A percentile compares a stretch with the other conserved stretches of the same genome.
Conservation (phyloP, 2,888 invertebrate genomes). For the Caenorhabditis parvicauda region DNA sequence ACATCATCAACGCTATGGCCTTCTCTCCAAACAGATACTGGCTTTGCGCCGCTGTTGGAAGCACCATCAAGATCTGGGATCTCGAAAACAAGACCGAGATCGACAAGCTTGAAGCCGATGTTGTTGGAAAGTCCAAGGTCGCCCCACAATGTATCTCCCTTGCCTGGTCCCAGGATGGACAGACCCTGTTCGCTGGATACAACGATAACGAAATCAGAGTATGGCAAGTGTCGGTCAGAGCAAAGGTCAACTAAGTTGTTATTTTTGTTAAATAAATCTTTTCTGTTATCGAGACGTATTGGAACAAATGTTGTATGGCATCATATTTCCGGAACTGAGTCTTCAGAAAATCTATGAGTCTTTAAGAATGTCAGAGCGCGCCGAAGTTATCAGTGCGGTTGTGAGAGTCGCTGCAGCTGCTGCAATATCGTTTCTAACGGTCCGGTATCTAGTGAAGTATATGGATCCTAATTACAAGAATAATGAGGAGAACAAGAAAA, state of each 20-base stretch:
- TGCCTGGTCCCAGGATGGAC: constrained; percentile 98
- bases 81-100: constrained; percentile 98
- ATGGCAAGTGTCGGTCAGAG: constrained; percentile 79
- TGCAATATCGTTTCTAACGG: constrained; percentile 31
- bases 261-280: too few relatives aligned
- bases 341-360: too few relatives aligned
- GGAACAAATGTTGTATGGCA: too few relatives aligned
- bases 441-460: constrained; percentile 37
- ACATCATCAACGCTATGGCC: constrained; percentile 94
- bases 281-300: too few relatives aligned
- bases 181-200: constrained; percentile 89
- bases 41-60: constrained; percentile 98
- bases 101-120: constrained; percentile 94
- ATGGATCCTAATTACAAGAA: constrained; percentile 44
- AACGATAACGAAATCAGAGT: constrained; percentile 96
- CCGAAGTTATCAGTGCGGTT: constrained; percentile 28
- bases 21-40: constrained; percentile 97
- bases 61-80: constrained; percentile 98
- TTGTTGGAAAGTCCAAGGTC: constrained; percentile 72
- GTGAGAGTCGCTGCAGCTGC: constrained; percentile 37
- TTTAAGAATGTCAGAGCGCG: constrained; percentile 23
- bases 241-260: constrained; percentile 12
- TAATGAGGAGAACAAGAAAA: constrained; percentile 49
- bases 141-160: constrained; percentile 85
- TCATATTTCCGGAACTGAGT: too few relatives aligned